Conservation (phyloP, 30 jellyfish, hydroid and myxozoan species). For the Cassiopea xamachana region DNA sequence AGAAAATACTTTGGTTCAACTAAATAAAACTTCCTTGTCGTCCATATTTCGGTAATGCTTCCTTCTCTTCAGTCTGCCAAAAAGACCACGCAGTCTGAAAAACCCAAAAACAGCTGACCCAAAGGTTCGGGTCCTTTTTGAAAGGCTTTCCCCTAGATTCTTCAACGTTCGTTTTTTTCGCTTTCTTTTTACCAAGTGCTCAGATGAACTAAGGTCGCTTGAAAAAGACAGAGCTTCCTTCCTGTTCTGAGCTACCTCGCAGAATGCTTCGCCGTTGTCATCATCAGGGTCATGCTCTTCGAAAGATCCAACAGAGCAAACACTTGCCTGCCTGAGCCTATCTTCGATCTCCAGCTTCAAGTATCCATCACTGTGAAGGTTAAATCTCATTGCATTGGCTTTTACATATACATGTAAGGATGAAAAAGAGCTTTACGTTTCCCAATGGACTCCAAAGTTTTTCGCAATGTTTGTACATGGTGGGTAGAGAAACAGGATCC, state of each 20-base stretch:
- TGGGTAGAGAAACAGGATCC: not conserved
- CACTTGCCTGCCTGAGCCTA: conserved; percentile 53
- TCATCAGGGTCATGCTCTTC: conserved; percentile 12
- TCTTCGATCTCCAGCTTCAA: conserved; percentile 48
- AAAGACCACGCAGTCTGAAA: conserved; percentile 35
- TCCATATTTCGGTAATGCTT: not conserved
- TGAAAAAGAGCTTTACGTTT: too few species aligned
- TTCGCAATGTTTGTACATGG: not conserved
- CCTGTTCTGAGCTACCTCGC: conserved; percentile 14
- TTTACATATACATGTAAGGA: too few species aligned
- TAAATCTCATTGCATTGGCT: not conserved
- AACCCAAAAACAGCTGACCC: conserved; percentile 29
- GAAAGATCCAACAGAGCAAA: conserved; percentile 35
- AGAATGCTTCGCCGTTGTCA: conserved; percentile 16
- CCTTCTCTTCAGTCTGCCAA: conserved; percentile 11
- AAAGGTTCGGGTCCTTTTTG: conserved; percentile 10
- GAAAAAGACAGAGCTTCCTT: conserved; percentile 38
- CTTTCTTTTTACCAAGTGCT: not conserved
- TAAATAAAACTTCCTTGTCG: not conserved
- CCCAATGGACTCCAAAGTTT: too few species aligned
- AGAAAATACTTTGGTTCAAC: not conserved
- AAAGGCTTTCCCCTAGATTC: not conserved
- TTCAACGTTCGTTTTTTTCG: not conserved
- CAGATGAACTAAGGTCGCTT: conserved; percentile 27
- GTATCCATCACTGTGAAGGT: conserved; percentile 22